Base-by-base conservation (phyloP, 2,113 vertebrate genomes). In the Empidonax alnorum region DNA sequence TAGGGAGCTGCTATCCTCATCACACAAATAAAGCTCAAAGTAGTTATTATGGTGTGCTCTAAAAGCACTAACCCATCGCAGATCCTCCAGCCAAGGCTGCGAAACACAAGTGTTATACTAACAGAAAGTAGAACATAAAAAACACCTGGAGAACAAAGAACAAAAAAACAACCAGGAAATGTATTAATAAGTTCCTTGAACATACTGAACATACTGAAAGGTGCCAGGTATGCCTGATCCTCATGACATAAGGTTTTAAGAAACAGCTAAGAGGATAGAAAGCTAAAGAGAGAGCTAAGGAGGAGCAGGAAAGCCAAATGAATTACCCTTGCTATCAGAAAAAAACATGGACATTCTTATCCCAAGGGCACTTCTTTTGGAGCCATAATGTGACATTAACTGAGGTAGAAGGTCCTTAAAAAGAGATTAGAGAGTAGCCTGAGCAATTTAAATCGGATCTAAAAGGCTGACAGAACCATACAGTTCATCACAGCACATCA, bases 371-470 rank as follows among this genome's bases (percentile, higher is more conserved):
- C 52, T 91, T 84, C 39, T 67, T 91, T 81, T 84, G 65, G 58
- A 96, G 61, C 30, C 47, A 33, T 81, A 74, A 77, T 67, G 56
- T 78, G 66, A 87, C 69, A 84, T 69, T 91, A 95, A 75, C 1
- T 3, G 33, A 84, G 33, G 65, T 37, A 46, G 52, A 89, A 95
- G 63, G 65, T 78, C 59, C 77, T 95, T 94, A 87, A 74, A 89
- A 92, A 89, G 56, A 69, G 61, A 93, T 89, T 74, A 89, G 56
- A 78, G 61, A 75, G 69, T 46, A 92, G 52, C 47, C 52, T 3
- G 19, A 84, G 42, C 69, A 84, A 93, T 89, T 93, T 87, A 91
- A 87, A 75, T 81, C 27, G 33, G 47, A 87, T 95, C 52, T 87
- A 50, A 82, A 90, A 87, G 69, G 66, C 69, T 89, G 90, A 50